Base-by-base conservation (phyloP, 2,113 vertebrate genomes). In the Rhagologus leucostigma region DNA sequence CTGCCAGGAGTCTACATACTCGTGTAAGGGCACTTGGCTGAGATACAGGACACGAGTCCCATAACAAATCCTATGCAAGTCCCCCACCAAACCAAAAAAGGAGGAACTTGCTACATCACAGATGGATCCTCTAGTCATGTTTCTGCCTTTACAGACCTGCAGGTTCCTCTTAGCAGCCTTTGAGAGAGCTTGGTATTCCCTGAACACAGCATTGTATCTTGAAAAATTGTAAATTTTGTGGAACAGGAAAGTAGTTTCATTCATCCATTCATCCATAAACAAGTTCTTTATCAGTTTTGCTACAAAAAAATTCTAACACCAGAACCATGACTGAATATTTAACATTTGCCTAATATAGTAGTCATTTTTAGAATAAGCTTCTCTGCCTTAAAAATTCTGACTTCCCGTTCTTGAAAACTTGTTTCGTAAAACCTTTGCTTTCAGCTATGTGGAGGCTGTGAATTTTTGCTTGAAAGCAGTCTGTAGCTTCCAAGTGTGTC, bases 41-140 rank as follows among this genome's bases (percentile, higher is more conserved):
- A 74, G 37, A 6, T 50, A 50, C 0, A 0, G 62, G 41, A 49
- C 24, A 35, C 1, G 26, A 39, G 27, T 24, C 5, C 11, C 32
- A 11, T 37, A 49, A 26, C 9, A 52, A 67, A 29, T 59, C 37
- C 37, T 67, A 21, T 0, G 3, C 42, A 63, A 71, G 32, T 68
- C 8, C 10, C 32, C 44, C 17, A 30, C 68, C 52, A 71, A 67
- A 62, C 6, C 29, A 30, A 19, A 44, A 37, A 35, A 49, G 5
- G 19, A 78, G 32, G 8, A 81, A 64, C 53, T 64, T 55, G 19
- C 26, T 69, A 15, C 11, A 46, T 55, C 1, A 1, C 35, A 37
- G 10, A 9, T 74, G 41, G 42, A 64, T 65, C 16, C 11, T 74
- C 9, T 20, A n/a, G 24, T 7, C 42, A 32, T 20, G 12, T 29